Evolutionary conservation across 2,113 vertebrate species (phyloP).

Genomic region (Desmodus rotundus): DNA sequence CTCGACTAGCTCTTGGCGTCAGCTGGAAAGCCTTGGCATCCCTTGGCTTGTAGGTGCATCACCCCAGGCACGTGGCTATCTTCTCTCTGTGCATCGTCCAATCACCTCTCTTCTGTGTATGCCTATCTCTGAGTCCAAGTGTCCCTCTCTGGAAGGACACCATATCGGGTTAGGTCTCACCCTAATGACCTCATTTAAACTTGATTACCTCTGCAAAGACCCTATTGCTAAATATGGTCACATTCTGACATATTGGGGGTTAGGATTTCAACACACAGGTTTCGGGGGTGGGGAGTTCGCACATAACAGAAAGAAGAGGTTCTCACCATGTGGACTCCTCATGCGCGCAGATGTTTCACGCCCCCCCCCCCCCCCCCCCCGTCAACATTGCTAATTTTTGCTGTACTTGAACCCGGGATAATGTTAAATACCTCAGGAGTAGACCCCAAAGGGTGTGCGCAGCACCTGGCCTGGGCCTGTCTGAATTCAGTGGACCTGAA

Average conservation of each 20-base stretch:
- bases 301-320: neutral
- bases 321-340: neutral
- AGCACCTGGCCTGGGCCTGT: neutral
- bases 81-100: neutral
- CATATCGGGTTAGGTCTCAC: neutral
- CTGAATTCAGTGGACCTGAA: neutral
- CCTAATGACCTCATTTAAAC: neutral
- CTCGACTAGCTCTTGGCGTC: neutral
- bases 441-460: neutral
- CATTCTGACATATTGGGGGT: neutral
- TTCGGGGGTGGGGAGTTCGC: neutral
- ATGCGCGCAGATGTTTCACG: neutral
- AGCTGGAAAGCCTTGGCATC: neutral
- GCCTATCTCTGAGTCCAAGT: neutral
- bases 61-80: accelerated
- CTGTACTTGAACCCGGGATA: neutral
- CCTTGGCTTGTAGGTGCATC: neutral
- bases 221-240: neutral
- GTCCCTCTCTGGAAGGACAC: neutral
- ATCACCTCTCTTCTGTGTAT: neutral
- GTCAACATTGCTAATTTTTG: neutral
- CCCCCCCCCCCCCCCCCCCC: neutral
- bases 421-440: neutral
- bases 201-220: neutral
- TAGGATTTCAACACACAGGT: neutral